Percentiles rank a stretch among this genome's conserved stretches.
Conservation (phyloP, 1,140 invertebrate species). For the Bemisia tabaci region DNA sequence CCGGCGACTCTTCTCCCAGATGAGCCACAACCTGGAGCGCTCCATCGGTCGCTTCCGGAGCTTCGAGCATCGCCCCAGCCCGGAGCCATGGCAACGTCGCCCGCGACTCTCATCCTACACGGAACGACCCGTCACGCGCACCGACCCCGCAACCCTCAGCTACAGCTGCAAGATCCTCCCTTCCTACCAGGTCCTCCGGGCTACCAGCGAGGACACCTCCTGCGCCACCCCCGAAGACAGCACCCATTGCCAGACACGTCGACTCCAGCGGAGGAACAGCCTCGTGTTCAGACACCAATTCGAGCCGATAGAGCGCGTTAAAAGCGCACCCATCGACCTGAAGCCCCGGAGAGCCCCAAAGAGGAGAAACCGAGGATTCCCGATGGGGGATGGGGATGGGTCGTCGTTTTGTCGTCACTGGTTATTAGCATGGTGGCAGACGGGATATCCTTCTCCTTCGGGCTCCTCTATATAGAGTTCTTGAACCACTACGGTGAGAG, state of each 20-base stretch:
- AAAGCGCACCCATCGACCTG: background rate
- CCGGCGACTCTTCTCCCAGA: background rate
- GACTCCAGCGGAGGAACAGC: background rate
- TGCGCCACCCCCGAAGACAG: background rate
- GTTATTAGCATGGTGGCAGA: constrained; percentile 85
- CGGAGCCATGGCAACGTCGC: background rate
- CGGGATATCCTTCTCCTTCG: constrained; percentile 86
- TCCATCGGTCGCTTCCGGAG: background rate
- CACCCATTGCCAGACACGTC: too few relatives aligned
- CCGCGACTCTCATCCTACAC: background rate
- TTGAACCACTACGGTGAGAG: constrained; percentile 67
- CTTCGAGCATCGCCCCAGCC: background rate
- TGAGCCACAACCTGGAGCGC: background rate
- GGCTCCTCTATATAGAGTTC: constrained; percentile 75
- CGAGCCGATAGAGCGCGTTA: background rate
- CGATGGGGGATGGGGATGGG: constrained; percentile 72
- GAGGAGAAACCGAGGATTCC: constrained; percentile 40
- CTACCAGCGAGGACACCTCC: background rate
- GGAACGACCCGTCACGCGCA: background rate
- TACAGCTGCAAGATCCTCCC: background rate
- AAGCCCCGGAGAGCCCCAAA: background rate
- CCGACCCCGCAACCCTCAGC: background rate
- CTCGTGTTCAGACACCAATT: background rate
- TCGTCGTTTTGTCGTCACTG: constrained; percentile 71
- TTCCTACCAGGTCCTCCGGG: background rate